phyloP scores from a whole-genome alignment of 2,113 vertebrate genomes.

The Callorhinus ursinus region DNA sequence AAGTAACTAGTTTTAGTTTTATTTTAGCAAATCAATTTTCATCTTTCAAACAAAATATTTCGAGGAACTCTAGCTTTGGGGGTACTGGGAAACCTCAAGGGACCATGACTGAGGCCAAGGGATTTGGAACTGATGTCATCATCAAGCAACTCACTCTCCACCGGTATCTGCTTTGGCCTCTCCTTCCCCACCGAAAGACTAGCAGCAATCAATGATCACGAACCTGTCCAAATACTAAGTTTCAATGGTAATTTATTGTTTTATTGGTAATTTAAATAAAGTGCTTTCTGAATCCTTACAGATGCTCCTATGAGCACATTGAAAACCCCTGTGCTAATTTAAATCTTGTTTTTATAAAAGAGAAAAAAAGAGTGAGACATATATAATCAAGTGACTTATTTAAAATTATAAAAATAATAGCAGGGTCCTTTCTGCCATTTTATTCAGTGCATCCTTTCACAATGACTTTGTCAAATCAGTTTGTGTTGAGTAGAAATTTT shows the following conservation, averaged over 20 bases:
- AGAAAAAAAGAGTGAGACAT: background rate
- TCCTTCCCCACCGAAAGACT: background rate
- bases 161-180: background rate
- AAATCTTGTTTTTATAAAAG: background rate
- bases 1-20: background rate
- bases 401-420: background rate
- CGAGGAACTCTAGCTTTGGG: background rate
- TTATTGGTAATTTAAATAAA: background rate
- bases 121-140: background rate
- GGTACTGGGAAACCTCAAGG: background rate
- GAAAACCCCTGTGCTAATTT: background rate
- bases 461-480: background rate
- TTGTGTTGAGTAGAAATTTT: background rate
- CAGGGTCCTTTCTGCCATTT: background rate
- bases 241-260: background rate
- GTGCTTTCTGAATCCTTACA: background rate
- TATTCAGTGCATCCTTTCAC: background rate
- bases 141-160: background rate
- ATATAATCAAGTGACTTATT: background rate
- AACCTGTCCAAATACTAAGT: background rate
- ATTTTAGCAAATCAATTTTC: background rate
- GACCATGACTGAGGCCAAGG: background rate
- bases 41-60: slow-evolving; percentile 20
- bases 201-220: background rate
- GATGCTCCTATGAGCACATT: background rate